Evolutionary conservation across 2,888 invertebrate genomes (phyloP), one percentile per base, ranked within the genome.

Genomic region (Acleris holmiana): DNA sequence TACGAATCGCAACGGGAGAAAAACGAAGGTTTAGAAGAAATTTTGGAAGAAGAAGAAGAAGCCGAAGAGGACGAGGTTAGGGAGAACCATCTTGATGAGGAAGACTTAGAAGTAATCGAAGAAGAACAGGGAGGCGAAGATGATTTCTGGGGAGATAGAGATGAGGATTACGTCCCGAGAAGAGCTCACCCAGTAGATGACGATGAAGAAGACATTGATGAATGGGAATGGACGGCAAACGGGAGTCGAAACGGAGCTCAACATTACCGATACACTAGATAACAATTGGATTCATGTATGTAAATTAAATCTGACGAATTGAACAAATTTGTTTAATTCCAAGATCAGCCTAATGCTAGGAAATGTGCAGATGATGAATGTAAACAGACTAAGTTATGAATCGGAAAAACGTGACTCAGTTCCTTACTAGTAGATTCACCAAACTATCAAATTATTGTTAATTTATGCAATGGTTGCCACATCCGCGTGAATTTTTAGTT

Each of bases 171-270:
- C 56, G 67, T 79, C 17, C 71, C 74, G 6, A 75, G 76, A 61
- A 78, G 86, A 70, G 71, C 82, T 2, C 73, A 77, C 54, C 77
- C 82, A 2, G 77, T 83, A 57, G 74, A 79, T 23, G 82, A 83
- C 29, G 82, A 84, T 44, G 88, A 92, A 40, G 82, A 79, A 15
- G 88, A 91, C 60, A 76, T 90, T 10, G 91, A 93, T 41, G 91
- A 93, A 73, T 94, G 94, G 94, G 91, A 93, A 69, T 88, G 86
- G 86, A 91, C 84, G 3, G 73, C 75, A 3, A 79, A 76, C 41
- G 78, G 74, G n/a, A 76, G 72, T 23, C 73, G 73, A 64, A 81
- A 76, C 65, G 91, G 89, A 69, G 85, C 87, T 86, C 89, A 90
- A 83, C 77, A 84, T 74, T 86, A 82, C 75, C 85, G 87, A 69